Percentiles rank a stretch among this genome's conserved stretches.
These are phyloP conservation scores for Boleophthalmus pectinirostris DNA, from an alignment of 2,113 vertebrate species.

Conservation along the genomic window DNA sequence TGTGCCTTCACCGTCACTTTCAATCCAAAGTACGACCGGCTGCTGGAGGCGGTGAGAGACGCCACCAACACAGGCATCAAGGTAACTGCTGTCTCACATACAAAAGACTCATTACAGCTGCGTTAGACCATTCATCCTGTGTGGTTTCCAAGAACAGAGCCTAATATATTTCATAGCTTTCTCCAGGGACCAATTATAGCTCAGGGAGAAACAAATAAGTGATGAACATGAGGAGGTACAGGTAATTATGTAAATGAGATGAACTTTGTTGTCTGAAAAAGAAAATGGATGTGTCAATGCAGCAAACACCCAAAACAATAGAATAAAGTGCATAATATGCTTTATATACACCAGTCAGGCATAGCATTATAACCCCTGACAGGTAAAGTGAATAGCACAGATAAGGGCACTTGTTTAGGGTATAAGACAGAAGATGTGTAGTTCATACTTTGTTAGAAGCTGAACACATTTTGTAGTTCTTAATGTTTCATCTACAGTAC, in stretches of 20 bases:
- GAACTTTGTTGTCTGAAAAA: background rate
- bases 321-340: too few species aligned
- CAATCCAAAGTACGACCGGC: conserved; percentile 94
- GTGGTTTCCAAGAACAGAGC: background rate
- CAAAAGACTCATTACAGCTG: background rate
- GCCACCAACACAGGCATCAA: conserved; percentile 98
- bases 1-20: conserved; percentile 99
- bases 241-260: conserved; percentile 3
- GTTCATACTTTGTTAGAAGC: too few species aligned
- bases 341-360: background rate
- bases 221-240: background rate
- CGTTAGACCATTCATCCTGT: background rate
- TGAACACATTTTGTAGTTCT: background rate
- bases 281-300: background rate
- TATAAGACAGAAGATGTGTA: too few species aligned
- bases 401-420: too few species aligned
- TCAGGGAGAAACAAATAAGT: background rate
- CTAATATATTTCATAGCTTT: background rate
- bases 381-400: background rate
- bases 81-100: conserved; percentile 69
- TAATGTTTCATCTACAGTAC: too few species aligned
- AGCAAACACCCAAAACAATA: background rate
- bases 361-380: background rate
- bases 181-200: background rate
- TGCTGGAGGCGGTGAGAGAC: conserved; percentile 96